Evolutionary conservation across 1,140 invertebrate species (phyloP), one percentile per base, ranked within the genome.

Genomic region (Lethocerus indicus): DNA sequence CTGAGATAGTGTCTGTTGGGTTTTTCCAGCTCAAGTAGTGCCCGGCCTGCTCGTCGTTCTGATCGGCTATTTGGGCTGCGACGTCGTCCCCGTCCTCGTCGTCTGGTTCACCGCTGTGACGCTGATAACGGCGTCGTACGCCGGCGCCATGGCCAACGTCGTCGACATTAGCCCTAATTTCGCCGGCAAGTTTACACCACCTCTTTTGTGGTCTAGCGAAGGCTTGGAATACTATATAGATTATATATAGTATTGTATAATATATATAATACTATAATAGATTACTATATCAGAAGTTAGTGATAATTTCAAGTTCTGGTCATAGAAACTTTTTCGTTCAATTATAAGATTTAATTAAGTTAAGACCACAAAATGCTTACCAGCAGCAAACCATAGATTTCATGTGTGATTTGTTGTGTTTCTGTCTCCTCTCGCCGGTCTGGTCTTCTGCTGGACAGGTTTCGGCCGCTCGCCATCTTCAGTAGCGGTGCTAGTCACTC

Each of bases 81-180:
- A 71, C 51, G 66, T 78, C 32, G 57, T 65, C n/a, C 55, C 73
- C 32, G 71, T 76, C 18, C 58, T 81, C 42, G 59, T 75, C 9
- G 62, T 78, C 28, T 81, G 78, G 78, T 81, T 79, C 57, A 62
- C 75, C 56, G 76, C 77, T 26, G 77, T 82, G n/a, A 77, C 75
- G 43, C 63, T 80, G 21, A 78, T 82, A 54, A 81, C 78, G 36
- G 76, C 79, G 28, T 72, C 76, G 1, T 82, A 82, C 59, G 79
- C 78, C 5, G 79, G 79, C 45, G 78, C 79, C n/a, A 82, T 82
- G 79, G 78, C 78, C 0, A 81, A 74, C 57, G 75, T 81, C 54
- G 78, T 82, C 16, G 79, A 82, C 56, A 77, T 82, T 46, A 76
- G 77, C 6, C 78, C 79, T 32, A 82, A 81, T 65, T 74, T 79